A percentile compares a stretch with the other conserved stretches of the same genome.
These are phyloP conservation scores for Lepas anatifera DNA, from an alignment of 2,888 invertebrate genomes.

Conservation along the genomic window DNA sequence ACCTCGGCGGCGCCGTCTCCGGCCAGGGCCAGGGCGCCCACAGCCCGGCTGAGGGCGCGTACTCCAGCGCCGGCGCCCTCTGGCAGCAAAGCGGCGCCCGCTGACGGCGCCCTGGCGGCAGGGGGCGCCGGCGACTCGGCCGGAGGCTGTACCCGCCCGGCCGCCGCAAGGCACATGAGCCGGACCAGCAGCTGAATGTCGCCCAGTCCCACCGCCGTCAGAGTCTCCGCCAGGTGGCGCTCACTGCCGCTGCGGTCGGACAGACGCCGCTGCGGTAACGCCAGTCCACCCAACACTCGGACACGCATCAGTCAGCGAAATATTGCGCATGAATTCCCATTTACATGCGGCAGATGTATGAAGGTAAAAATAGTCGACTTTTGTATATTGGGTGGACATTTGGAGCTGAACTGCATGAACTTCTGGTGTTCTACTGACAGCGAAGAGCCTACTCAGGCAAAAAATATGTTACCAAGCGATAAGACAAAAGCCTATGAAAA, in stretches of 20 bases:
- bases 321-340: too few relatives aligned
- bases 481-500: too few relatives aligned
- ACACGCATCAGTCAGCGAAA: too few relatives aligned
- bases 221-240: conserved; percentile 37
- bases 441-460: too few relatives aligned
- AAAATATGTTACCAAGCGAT: too few relatives aligned
- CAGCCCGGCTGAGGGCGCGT: conserved; percentile 33
- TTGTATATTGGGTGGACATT: too few relatives aligned
- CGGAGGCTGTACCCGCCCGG: conserved; percentile 39
- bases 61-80: conserved; percentile 23
- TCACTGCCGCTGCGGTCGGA: conserved; percentile 33
- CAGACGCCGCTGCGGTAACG: too few relatives aligned
- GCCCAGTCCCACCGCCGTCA: conserved; percentile 41
- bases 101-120: neutral
- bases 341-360: too few relatives aligned
- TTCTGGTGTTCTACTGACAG: too few relatives aligned
- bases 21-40: conserved; percentile 44
- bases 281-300: too few relatives aligned
- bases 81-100: conserved; percentile 16
- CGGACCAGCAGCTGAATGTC: conserved; percentile 46
- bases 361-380: too few relatives aligned
- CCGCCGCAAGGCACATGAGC: conserved; percentile 47
- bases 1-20: conserved; percentile 43
- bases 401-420: too few relatives aligned
- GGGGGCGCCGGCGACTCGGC: conserved; percentile 20